Base-by-base conservation (phyloP, 2,113 vertebrate genomes). In the Solea senegalensis region DNA sequence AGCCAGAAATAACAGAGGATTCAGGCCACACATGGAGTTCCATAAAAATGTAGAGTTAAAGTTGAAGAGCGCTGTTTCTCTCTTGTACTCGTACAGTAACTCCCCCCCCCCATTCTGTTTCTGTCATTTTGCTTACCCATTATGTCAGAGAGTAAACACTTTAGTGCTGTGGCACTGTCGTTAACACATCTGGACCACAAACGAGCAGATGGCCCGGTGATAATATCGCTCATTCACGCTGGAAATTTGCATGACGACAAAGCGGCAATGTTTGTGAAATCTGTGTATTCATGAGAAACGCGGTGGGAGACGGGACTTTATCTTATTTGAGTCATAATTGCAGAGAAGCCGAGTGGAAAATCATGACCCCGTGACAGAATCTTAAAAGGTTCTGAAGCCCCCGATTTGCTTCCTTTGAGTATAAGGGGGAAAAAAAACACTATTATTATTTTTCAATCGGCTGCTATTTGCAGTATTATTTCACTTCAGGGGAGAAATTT, bases 281-380 rank as follows among this genome's bases (percentile, higher is more conserved):
- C 11, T 56, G 40, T 61, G 15, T 15, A 53, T 14, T 44, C 44
- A 9, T 45, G 21, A 27, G 27, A 27, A n/a, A 15, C 27, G 54
- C 59, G 40, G 43, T 57, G 57, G 49, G 11, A 69, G 43, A 2
- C 9, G 10, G 27, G 8, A 54, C 9, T 34, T 51, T 46, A 43
- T 49, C 52, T 59, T 60, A 2, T 51, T 67, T 43, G 28, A 57
- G 45, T 48, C 45, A 48, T 44, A 7, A 72, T 53, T 48, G 13
- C 11, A 40, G 39, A 55, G 34, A 26, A 34, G 43, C 64, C 15
- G 49, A 73, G 61, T 66, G 84, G 83, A 87, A 87, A 86, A 73
- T 40, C n/a, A 0, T 60, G 81, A 84, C 76, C 79, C 76, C 34
- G n/a, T 7, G 52, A 58, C 56, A 16, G n/a, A 21, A 41, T 55